Base-by-base conservation (phyloP, 2,797 vertebrate genomes). In the Distichodus sexfasciatus region DNA sequence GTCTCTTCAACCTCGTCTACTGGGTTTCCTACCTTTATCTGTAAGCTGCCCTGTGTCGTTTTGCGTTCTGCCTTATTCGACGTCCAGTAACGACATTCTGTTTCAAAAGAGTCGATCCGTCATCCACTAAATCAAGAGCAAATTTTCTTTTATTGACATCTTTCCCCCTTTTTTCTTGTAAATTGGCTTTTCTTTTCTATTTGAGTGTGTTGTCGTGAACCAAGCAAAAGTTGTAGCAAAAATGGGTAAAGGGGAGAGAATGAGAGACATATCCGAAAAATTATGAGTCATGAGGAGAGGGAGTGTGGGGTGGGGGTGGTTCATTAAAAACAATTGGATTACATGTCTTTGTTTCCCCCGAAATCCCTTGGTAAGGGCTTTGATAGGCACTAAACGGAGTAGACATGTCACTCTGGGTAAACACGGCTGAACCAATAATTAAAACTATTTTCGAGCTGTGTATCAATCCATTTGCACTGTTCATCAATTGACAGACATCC, bases 21-120 rank as follows among this genome's bases (percentile, higher is more conserved):
- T 99, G 97, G 97, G 95, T 99, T 38, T 98, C 96, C 1, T 99
- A 99, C 75, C 95, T 99, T 64, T 99, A 99, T 87, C 95, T 99
- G 53, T 76, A 66, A 79, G 61, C 21, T 59, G 57, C 73, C 73
- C 73, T 23, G 48, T n/a, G 50, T 53, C 50, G 1, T 6, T 33
- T 17, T 33, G 17, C 53, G 66, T 43, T 57, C n/a, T 58, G 68
- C 75, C 74, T 76, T 77, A 75, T 69, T 48, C n/a, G n/a, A n/a
- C n/a, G n/a, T n/a, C n/a, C n/a, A n/a, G n/a, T n/a, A n/a, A n/a
- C n/a, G n/a, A n/a, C n/a, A n/a, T n/a, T n/a, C n/a, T n/a, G n/a
- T n/a, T n/a, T n/a, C n/a, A n/a, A n/a, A n/a, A n/a, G n/a, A n/a
- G n/a, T n/a, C n/a, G n/a, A n/a, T n/a, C n/a, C n/a, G n/a, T n/a